Base-by-base conservation (phyloP, 1,140 invertebrate species). In the Sitophilus oryzae region DNA sequence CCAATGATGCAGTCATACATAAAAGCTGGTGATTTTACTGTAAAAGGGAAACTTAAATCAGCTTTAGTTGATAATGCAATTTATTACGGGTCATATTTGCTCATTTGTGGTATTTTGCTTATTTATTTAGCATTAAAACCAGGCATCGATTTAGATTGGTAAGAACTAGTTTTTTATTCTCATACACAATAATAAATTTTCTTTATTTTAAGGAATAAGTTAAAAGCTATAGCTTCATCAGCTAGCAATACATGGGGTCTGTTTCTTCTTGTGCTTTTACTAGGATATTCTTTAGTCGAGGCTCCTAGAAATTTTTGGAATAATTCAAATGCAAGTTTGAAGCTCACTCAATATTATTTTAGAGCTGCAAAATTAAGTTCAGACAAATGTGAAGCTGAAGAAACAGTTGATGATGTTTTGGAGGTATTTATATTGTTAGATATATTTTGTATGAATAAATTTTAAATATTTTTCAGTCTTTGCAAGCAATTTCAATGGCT, bases 181-280 rank as follows among this genome's bases (percentile, higher is more conserved):
- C 11, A 30, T 25, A 15, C 10, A 41, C 2, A 18, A 30, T 34
- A 52, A 11, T 51, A 36, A 25, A 36, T 58, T 41, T 47, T 60
- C 61, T 23, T 52, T 36, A 49, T 46, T 68, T 69, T 41, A 69
- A 89, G 83, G 62, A 83, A 86, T 55, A 93, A 96, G 72, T 77
- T 98, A 10, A 98, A 97, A 78, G 88, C 93, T 0, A 95, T 99
- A 59, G 92, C 95, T 38, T 93, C 96, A n/a, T 95, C 95, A 11
- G 95, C 96, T 8, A 96, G 93, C 65, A 99, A 99, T 67, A 99
- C 97, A 0, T 99, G 97, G 96, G 97, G 97, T 51, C 76, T 99
- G 23, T 97, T 98, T 72, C 77, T 99, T 18, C 76, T 99, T 14
- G 91, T 99, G 22, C 74, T 98, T 16, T 75, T 99, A 42, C 78